These are phyloP conservation scores for Neostethus bicornis DNA, from an alignment of 2,797 vertebrate genomes.

Conservation along the genomic window DNA sequence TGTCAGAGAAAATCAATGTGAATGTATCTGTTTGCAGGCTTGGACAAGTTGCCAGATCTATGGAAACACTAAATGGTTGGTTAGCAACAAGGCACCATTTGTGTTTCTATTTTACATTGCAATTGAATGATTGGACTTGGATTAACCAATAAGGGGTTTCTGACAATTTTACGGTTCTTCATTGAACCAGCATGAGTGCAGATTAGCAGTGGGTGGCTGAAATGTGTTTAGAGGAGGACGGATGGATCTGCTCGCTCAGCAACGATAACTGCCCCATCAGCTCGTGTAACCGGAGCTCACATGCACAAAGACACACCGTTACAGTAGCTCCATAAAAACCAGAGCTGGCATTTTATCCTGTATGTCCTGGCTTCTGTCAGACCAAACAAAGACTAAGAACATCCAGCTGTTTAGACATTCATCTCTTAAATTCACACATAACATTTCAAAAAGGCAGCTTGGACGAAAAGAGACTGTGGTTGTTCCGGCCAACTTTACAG, in stretches of 20 bases:
- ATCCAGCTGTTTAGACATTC: conserved; percentile 9
- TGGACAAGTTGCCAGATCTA: conserved; percentile 43
- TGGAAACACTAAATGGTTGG: conserved; percentile 29
- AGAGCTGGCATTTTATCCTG: conserved; percentile 30
- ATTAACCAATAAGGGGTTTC: conserved; percentile 41
- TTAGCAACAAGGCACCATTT: conserved; percentile 23
- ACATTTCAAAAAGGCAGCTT: conserved; percentile 46
- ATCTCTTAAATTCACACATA: conserved; percentile 3
- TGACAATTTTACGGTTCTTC: conserved; percentile 27
- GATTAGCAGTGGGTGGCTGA: conserved; percentile 41
- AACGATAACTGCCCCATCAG: conserved; percentile 63
- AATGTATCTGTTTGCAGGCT: conserved; percentile 71
- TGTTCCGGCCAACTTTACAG: conserved; percentile 8
- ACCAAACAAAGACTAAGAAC: conserved; percentile 10
- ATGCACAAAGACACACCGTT: conserved; percentile 30
- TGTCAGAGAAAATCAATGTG: conserved; percentile 60
- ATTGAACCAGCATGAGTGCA: conserved; percentile 43
- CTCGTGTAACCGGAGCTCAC: conserved; percentile 61
- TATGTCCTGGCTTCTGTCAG: conserved; percentile 7
- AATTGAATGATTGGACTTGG: conserved; percentile 27
- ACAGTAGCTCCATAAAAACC: conserved; percentile 17
- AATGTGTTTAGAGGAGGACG: conserved; percentile 42
- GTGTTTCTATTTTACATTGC: conserved; percentile 38
- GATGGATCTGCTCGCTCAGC: conserved; percentile 63
- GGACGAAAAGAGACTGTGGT: conserved; percentile 25